Percentiles rank a stretch among this genome's conserved stretches.
phyloP scores from a whole-genome alignment of 2,888 invertebrate genomes.

The Luffia ferchaultella region DNA sequence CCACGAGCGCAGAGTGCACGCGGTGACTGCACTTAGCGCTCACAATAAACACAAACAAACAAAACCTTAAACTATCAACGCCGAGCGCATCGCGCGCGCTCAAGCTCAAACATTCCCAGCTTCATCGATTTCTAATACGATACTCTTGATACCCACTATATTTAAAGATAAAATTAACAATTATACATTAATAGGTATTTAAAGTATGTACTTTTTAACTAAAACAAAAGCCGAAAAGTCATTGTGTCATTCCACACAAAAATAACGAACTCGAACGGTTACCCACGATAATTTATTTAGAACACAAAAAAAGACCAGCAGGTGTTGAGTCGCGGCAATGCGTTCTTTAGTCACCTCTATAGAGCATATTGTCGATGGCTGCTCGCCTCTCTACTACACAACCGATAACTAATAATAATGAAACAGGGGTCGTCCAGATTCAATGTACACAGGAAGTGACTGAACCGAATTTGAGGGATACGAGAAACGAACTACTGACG shows the following conservation, averaged over 20 bases:
- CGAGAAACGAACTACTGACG: background rate
- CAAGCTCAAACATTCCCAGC: background rate
- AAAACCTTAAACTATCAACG: conserved; percentile 51
- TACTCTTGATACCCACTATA: too few relatives aligned
- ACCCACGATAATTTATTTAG: background rate
- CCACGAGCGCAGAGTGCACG: conserved; percentile 52
- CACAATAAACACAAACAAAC: conserved; percentile 65
- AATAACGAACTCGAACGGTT: conserved; percentile 4
- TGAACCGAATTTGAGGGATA: conserved; percentile 28
- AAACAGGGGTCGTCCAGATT: conserved; percentile 47
- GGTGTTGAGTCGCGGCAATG: conserved; percentile 48
- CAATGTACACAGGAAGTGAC: conserved; percentile 52
- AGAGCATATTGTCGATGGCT: conserved; percentile 58
- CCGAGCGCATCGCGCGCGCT: conserved; percentile 28
- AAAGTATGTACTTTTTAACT: too few relatives aligned
- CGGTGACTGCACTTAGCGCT: conserved; percentile 65
- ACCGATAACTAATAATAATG: conserved; percentile 60
- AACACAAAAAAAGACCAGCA: conserved; percentile 32
- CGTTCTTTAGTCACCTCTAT: conserved; percentile 59
- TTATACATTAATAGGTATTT: too few relatives aligned
- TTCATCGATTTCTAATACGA: too few relatives aligned
- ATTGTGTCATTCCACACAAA: background rate
- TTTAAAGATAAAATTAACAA: too few relatives aligned
- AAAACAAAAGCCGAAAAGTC: too few relatives aligned
- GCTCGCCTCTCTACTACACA: conserved; percentile 47